These are phyloP conservation scores for Drosophila funebris DNA, from an alignment of 1,140 invertebrate species.

Conservation along the genomic window DNA sequence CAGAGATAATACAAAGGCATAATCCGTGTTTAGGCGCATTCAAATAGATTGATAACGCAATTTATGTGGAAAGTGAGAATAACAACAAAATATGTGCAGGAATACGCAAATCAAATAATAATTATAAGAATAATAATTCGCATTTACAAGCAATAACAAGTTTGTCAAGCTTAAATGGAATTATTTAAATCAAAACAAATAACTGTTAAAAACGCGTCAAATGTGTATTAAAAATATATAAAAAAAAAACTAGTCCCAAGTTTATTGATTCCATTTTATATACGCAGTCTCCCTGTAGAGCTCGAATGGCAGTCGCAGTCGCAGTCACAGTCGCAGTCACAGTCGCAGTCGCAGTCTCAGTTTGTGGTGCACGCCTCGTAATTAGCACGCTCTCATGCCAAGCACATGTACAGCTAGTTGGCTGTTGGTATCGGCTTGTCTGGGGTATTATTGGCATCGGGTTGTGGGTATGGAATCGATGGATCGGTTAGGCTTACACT, in stretches of 20 bases:
- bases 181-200: slow-evolving; percentile 25
- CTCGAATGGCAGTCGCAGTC: background rate
- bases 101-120: slow-evolving; percentile 29
- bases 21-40: slow-evolving; percentile 23
- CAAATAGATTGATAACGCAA: slow-evolving; percentile 32
- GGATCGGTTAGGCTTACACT: background rate
- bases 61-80: slow-evolving; percentile 7
- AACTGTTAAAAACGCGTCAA: background rate
- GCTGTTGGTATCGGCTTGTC: slow-evolving; percentile 4
- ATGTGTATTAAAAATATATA: background rate
- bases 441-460: background rate
- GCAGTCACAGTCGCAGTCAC: no score
- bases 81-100: background rate
- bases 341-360: background rate
- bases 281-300: background rate
- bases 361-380: slow-evolving; percentile 19
- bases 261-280: slow-evolving; percentile 6
- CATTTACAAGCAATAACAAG: slow-evolving; percentile 35
- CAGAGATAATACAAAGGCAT: slow-evolving; percentile 14
- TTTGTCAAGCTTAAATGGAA: slow-evolving; percentile 9
- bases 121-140: slow-evolving; percentile 18
- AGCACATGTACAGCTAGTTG: slow-evolving; percentile 63
- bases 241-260: slow-evolving; percentile 7
- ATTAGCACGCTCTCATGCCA: slow-evolving; percentile 64
- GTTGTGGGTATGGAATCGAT: background rate